phyloP scores from a whole-genome alignment of 1,140 invertebrate genomes.

The Scaptomyza pallida region DNA sequence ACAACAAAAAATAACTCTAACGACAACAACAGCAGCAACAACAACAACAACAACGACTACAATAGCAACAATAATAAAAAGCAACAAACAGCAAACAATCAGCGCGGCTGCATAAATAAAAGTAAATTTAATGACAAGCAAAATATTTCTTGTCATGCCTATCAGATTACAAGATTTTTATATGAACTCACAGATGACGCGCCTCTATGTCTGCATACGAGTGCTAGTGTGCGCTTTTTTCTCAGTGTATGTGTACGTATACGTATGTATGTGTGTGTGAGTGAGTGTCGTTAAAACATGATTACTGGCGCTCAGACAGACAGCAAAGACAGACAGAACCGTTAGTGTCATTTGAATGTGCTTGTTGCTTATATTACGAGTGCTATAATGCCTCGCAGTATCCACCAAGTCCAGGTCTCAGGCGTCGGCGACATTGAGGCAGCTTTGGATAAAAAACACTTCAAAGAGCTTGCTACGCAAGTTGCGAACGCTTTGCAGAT shows the following conservation, averaged over 20 bases:
- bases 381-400: slow-evolving; percentile 63
- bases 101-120: slow-evolving; percentile 79
- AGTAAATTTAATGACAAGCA: slow-evolving; percentile 83
- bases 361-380: slow-evolving; percentile 63
- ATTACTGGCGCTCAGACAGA: slow-evolving; percentile 70
- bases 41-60: slow-evolving; percentile 55
- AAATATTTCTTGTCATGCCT: slow-evolving; percentile 82
- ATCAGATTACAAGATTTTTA: slow-evolving; percentile 82
- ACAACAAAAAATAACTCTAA: slow-evolving; percentile 46
- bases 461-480: slow-evolving; percentile 37
- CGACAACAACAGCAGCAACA: slow-evolving; percentile 47
- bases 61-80: slow-evolving; percentile 60
- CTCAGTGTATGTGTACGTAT: slow-evolving; percentile 14
- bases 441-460: slow-evolving; percentile 60
- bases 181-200: slow-evolving; percentile 75
- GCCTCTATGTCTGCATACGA: slow-evolving; percentile 49
- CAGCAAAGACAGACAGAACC: slow-evolving; percentile 66
- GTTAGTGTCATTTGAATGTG: slow-evolving; percentile 81
- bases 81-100: slow-evolving; percentile 63
- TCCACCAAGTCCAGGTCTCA: slow-evolving; percentile 48
- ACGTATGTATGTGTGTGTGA: slow-evolving; percentile 43
- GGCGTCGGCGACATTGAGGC: slow-evolving; percentile 37
- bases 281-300: slow-evolving; percentile 76
- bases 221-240: slow-evolving; percentile 20
- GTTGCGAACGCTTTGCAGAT: slow-evolving; percentile 24